Evolutionary conservation across 2,113 vertebrate species (phyloP).

Genomic region (Ameiurus melas): DNA sequence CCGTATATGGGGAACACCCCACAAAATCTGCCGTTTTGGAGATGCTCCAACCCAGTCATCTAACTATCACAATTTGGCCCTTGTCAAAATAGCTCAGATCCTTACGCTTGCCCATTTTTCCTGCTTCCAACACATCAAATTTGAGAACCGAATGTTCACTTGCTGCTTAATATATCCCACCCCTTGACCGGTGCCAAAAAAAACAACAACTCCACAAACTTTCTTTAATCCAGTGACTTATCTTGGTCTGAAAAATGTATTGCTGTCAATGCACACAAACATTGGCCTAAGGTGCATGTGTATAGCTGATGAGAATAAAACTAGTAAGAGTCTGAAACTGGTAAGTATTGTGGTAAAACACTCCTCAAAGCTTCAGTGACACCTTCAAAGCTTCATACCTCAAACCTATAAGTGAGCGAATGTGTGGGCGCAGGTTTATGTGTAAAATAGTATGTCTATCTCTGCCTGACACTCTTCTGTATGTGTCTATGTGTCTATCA

Average conservation of each 20-base stretch:
- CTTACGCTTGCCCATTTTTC: too few species aligned
- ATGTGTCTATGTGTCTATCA: not conserved
- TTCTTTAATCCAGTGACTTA: not conserved
- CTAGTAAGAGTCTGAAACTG: not conserved
- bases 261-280: not conserved
- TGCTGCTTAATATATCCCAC: too few species aligned
- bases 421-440: not conserved
- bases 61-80: too few species aligned
- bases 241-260: not conserved
- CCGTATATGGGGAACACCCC: too few species aligned
- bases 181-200: too few species aligned
- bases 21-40: too few species aligned
- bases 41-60: too few species aligned
- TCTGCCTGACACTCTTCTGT: not conserved
- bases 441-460: not conserved
- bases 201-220: not conserved
- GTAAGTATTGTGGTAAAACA: not conserved
- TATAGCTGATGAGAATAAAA: conserved; percentile 6
- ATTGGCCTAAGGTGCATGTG: not conserved
- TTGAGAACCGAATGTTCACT: too few species aligned
- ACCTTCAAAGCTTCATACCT: not conserved
- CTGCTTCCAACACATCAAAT: too few species aligned
- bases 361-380: not conserved
- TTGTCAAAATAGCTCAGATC: too few species aligned
- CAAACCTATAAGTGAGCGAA: not conserved